phyloP scores from a whole-genome alignment of 1,140 invertebrate species.

The Elymnias hypermnestra region DNA sequence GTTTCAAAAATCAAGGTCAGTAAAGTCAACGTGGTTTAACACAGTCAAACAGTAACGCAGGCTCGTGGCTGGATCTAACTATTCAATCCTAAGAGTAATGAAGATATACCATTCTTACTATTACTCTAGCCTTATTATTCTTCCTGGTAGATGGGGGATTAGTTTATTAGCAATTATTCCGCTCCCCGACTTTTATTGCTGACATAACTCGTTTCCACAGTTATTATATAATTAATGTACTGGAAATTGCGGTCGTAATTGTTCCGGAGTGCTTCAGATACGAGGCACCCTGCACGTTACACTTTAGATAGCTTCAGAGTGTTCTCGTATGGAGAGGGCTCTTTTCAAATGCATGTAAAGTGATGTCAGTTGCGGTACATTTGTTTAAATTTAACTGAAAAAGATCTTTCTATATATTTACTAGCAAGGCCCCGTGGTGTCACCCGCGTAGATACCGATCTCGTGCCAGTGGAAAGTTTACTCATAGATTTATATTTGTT shows the following conservation, averaged over 20 bases:
- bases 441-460: no score
- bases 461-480: no score
- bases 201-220: conserved; percentile 16
- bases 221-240: conserved; percentile 22
- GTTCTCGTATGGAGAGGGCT: conserved; percentile 1
- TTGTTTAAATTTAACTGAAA: background rate
- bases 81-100: no score
- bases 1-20: no score
- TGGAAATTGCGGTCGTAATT: conserved; percentile 17
- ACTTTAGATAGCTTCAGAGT: conserved; percentile 4
- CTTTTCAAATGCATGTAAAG: background rate
- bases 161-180: conserved; percentile 1
- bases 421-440: no score
- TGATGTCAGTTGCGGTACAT: background rate
- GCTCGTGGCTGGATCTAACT: no score
- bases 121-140: background rate
- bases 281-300: background rate
- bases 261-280: conserved; percentile 5
- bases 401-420: no score
- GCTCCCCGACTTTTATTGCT: conserved; percentile 12
- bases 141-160: background rate
- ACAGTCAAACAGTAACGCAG: no score
- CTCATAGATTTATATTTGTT: no score
- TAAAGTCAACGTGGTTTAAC: no score
- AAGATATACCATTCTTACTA: no score